A percentile compares a stretch with the other conserved stretches of the same genome.
Conservation (phyloP, 1,140 invertebrate species). For the Drosophila yakuba region DNA sequence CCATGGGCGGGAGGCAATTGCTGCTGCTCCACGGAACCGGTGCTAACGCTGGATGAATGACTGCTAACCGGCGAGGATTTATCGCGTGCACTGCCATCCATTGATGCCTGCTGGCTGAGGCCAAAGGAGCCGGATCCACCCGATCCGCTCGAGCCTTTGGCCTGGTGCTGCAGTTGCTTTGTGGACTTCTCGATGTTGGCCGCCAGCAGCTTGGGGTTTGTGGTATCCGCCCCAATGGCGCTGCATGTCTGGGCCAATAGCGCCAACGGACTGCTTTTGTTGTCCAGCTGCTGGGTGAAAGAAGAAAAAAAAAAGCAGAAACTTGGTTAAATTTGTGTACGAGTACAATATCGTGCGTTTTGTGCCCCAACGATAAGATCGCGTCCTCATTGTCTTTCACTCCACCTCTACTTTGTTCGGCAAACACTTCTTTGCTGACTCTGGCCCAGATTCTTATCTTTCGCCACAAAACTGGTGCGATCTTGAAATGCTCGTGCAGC, state of each 20-base stretch:
- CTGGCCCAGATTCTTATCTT: constrained; percentile 43
- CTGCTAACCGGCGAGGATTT: constrained; percentile 86
- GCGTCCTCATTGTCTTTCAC: constrained; percentile 39
- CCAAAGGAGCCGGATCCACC: constrained; percentile 19
- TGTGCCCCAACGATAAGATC: constrained; percentile 42
- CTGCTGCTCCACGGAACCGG: constrained; percentile 83
- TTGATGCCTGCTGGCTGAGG: constrained; percentile 38
- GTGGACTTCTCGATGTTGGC: constrained; percentile 89
- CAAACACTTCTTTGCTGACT: constrained; percentile 33
- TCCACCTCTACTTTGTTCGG: constrained; percentile 48
- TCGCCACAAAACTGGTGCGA: constrained; percentile 38
- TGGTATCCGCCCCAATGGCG: constrained; percentile 96
- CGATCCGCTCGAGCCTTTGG: constrained; percentile 36
- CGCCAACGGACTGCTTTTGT: constrained; percentile 97
- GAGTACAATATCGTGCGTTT: constrained; percentile 50
- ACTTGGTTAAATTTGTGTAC: constrained; percentile 7
- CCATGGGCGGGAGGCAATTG: constrained; percentile 66
- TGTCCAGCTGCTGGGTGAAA: constrained; percentile 93
- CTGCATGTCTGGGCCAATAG: constrained; percentile 97
- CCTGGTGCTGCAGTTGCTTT: constrained; percentile 81
- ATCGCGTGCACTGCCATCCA: constrained; percentile 85
- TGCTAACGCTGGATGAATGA: constrained; percentile 82
- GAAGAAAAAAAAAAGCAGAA: constrained; percentile 19
- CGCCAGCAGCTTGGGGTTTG: constrained; percentile 89
- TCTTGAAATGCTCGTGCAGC: constrained; percentile 33